phyloP scores from a whole-genome alignment of 2,113 vertebrate genomes.

The Carollia perspicillata region DNA sequence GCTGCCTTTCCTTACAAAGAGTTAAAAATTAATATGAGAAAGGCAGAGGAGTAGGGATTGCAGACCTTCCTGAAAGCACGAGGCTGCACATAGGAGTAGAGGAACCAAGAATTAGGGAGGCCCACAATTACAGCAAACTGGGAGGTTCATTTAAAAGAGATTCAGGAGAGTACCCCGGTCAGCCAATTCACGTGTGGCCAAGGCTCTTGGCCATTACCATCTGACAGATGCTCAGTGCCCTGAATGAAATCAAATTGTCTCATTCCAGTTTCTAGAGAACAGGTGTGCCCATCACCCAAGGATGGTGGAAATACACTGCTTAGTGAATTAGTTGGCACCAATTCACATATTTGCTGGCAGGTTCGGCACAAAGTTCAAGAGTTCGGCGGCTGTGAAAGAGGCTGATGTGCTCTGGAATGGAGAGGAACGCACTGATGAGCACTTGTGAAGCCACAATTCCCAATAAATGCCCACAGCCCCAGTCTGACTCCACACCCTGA shows the following conservation, averaged over 20 bases:
- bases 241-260: conserved; percentile 26
- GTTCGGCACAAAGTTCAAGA: not conserved
- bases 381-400: not conserved
- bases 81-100: not conserved
- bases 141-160: conserved; percentile 1
- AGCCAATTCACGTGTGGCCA: not conserved
- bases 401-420: not conserved
- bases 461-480: not conserved
- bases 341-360: not conserved
- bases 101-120: not conserved
- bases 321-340: not conserved
- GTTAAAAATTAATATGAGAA: not conserved
- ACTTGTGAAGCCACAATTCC: not conserved
- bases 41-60: not conserved
- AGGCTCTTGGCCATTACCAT: not conserved
- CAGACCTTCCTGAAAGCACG: not conserved
- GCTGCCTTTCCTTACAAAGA: not conserved
- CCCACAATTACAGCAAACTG: not conserved
- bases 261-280: not conserved
- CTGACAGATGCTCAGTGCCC: conserved; percentile 9
- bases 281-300: not conserved
- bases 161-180: not conserved
- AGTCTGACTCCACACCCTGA: not conserved
- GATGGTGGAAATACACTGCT: not conserved
- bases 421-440: not conserved